These are phyloP conservation scores for Hypotaenidia okinawae DNA, from an alignment of 2,797 vertebrate genomes.

Conservation along the genomic window DNA sequence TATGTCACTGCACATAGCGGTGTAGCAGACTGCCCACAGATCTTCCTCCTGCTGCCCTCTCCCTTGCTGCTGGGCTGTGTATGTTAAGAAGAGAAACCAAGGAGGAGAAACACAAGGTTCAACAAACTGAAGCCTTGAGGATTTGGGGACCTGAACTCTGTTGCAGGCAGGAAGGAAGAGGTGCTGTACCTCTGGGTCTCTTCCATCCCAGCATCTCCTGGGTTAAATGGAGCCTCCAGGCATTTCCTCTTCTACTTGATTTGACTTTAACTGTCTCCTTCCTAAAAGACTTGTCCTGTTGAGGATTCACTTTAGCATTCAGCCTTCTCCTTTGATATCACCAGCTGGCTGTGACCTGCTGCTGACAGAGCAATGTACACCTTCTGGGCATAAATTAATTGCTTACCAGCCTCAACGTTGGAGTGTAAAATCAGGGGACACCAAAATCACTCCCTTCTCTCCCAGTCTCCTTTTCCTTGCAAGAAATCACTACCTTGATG, in stretches of 20 bases:
- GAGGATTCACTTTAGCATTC: neutral
- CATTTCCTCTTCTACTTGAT: neutral
- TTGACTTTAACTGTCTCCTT: neutral
- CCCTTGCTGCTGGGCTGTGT: neutral
- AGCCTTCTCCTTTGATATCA: neutral
- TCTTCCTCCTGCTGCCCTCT: neutral
- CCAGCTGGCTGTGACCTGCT: neutral
- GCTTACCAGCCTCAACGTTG: neutral
- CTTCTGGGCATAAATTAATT: neutral
- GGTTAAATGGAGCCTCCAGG: neutral
- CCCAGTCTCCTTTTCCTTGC: neutral
- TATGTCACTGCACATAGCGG: neutral
- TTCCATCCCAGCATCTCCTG: neutral
- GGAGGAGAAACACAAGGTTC: neutral
- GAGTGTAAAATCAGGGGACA: neutral
- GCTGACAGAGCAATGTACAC: neutral
- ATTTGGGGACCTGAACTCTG: neutral
- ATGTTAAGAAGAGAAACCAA: neutral
- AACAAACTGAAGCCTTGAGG: neutral
- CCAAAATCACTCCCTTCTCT: neutral
- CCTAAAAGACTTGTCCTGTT: neutral
- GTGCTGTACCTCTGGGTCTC: neutral
- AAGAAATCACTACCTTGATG: neutral
- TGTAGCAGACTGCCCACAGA: neutral
- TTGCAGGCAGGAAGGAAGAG: neutral